Evolutionary conservation across 2,113 vertebrate species (phyloP).

Genomic region (Plestiodon gilberti): DNA sequence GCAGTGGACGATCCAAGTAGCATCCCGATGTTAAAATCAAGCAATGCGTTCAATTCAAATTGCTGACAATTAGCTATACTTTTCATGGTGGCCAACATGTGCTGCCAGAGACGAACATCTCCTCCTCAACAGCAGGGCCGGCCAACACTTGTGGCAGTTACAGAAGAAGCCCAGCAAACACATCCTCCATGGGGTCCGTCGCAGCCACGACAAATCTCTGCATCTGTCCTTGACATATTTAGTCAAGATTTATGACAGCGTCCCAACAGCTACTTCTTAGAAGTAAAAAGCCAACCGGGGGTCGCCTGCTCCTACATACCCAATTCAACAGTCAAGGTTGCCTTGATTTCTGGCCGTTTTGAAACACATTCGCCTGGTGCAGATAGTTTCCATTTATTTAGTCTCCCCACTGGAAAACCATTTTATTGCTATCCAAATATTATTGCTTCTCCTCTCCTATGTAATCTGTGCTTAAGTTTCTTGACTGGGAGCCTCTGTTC

Average conservation of each 20-base stretch:
- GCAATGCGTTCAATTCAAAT: too few species aligned
- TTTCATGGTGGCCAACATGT: too few species aligned
- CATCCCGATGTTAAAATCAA: too few species aligned
- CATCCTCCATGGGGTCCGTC: neutral
- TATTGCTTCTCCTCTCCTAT: neutral
- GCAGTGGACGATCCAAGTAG: too few species aligned
- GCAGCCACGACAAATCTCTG: neutral
- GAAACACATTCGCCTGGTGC: conserved; percentile 3
- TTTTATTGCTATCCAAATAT: neutral
- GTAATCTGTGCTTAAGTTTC: neutral
- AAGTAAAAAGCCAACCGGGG: neutral
- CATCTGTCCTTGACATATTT: conserved; percentile 25
- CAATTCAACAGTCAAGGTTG: neutral
- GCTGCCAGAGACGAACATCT: too few species aligned
- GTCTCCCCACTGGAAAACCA: conserved; percentile 8
- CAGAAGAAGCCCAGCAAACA: conserved; percentile 17
- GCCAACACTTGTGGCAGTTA: neutral
- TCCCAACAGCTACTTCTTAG: neutral
- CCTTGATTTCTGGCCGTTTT: neutral
- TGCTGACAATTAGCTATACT: too few species aligned
- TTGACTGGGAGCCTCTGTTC: neutral
- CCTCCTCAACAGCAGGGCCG: too few species aligned
- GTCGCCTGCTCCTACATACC: neutral
- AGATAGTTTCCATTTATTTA: conserved; percentile 27
- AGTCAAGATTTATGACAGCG: neutral